Evolutionary conservation across 1,140 invertebrate genomes (phyloP).

Genomic region (Caligus rogercresseyi): DNA sequence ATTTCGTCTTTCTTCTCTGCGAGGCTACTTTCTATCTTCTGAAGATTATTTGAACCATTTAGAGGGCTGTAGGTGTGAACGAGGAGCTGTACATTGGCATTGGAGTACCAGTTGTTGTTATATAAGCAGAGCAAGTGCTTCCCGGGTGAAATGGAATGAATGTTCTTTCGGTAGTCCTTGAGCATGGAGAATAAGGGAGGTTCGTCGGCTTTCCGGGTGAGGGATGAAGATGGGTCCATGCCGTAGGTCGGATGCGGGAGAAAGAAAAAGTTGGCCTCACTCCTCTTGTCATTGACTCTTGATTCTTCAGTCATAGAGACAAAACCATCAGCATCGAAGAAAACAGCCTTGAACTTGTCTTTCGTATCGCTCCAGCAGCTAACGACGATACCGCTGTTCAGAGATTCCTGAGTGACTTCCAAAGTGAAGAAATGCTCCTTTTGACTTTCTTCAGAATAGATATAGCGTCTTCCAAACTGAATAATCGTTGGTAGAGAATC

Average conservation of each 20-base stretch:
- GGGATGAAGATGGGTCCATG: no score
- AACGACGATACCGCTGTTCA: constrained; percentile 11
- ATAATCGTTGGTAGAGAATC: no score
- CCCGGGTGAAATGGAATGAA: constrained; percentile 11
- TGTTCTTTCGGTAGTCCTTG: constrained; percentile 8
- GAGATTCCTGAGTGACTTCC: not conserved
- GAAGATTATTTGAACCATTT: no score
- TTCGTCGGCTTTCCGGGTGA: constrained; percentile 13
- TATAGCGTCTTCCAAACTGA: no score
- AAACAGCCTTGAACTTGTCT: constrained; percentile 19
- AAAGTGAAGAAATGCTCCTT: constrained; percentile 11
- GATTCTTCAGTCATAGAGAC: constrained; percentile 16
- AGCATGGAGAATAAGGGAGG: constrained; percentile 17
- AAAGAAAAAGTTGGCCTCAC: constrained; percentile 13
- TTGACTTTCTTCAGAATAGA: constrained; percentile 18
- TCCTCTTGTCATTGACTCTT: not conserved
- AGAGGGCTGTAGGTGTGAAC: no score
- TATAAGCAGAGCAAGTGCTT: constrained; percentile 18
- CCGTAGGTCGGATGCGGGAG: constrained; percentile 10
- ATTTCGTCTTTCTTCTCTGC: no score
- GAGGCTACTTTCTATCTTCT: no score
- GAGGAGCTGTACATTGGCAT: no score
- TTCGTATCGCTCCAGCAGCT: constrained; percentile 1
- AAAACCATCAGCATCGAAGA: constrained; percentile 17
- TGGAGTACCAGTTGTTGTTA: constrained; percentile 19